Percentiles rank a stretch among this genome's conserved stretches.
Conservation (phyloP, 1,140 invertebrate genomes). For the Batillaria attramentaria region DNA sequence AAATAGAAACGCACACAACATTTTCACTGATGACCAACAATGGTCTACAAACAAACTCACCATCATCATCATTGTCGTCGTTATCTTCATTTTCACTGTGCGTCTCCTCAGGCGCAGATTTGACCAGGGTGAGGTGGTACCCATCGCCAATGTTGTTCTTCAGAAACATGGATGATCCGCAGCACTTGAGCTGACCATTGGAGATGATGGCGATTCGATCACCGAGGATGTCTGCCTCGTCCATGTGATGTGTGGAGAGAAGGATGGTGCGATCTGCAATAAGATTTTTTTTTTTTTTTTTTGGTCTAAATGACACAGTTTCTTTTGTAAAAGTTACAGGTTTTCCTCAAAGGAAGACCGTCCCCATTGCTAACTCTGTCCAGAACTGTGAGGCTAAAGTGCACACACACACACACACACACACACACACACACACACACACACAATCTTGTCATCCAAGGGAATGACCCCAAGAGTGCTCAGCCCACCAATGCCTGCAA, state of each 20-base stretch:
- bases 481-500: too few species aligned
- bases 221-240: conserved; percentile 78
- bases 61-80: conserved; percentile 1
- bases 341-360: background rate
- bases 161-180: conserved; percentile 78
- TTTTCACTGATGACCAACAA: too few species aligned
- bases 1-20: too few species aligned
- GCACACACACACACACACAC: too few species aligned
- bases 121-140: conserved; percentile 76
- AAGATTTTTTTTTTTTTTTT: too few species aligned
- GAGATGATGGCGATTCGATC: conserved; percentile 82
- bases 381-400: too few species aligned
- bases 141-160: conserved; percentile 78
- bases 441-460: too few species aligned
- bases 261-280: conserved; percentile 80
- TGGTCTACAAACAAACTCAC: background rate
- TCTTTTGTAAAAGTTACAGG: background rate
- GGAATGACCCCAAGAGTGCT: too few species aligned
- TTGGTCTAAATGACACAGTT: too few species aligned
- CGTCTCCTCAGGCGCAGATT: conserved; percentile 50
- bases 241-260: conserved; percentile 80
- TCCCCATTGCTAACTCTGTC: background rate
- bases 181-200: conserved; percentile 77
- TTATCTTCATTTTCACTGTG: conserved; percentile 29
- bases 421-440: too few species aligned